These are phyloP conservation scores for Capricornis sumatraensis DNA, from an alignment of 2,113 vertebrate genomes.

Conservation along the genomic window DNA sequence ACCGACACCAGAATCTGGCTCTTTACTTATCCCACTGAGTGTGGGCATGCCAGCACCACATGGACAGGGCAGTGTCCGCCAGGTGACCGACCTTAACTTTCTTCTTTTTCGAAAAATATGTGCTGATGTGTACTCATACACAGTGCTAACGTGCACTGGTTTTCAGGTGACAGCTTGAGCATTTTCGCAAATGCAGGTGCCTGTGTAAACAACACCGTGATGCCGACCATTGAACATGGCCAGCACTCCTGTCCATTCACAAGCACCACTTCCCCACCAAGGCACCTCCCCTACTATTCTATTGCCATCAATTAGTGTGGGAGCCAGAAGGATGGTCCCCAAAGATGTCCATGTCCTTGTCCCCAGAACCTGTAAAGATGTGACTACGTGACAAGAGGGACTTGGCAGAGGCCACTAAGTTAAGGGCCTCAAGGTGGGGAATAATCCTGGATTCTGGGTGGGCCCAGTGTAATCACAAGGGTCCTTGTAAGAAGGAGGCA, in stretches of 20 bases:
- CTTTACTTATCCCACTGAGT: background rate
- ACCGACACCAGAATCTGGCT: rapidly evolving
- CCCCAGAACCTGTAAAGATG: background rate
- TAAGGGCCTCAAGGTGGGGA: background rate
- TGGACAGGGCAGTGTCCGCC: rapidly evolving
- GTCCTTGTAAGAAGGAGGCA: background rate
- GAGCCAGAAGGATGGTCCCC: rapidly evolving
- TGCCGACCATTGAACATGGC: rapidly evolving
- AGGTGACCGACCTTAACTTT: no score
- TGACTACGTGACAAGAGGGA: background rate
- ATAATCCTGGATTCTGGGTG: background rate
- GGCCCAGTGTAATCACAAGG: background rate
- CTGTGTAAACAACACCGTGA: rapidly evolving
- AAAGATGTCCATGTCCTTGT: rapidly evolving
- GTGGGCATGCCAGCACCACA: rapidly evolving
- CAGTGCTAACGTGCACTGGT: rapidly evolving
- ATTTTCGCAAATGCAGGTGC: rapidly evolving
- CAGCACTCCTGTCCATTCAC: rapidly evolving
- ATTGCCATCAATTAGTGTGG: rapidly evolving
- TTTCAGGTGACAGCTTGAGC: rapidly evolving
- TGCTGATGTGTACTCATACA: rapidly evolving
- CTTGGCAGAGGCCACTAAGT: background rate
- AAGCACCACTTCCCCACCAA: background rate
- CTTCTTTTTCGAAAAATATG: background rate
- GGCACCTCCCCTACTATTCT: rapidly evolving